These are phyloP conservation scores for Lampris megalopsis DNA, from an alignment of 2,113 vertebrate species.

Conservation along the genomic window DNA sequence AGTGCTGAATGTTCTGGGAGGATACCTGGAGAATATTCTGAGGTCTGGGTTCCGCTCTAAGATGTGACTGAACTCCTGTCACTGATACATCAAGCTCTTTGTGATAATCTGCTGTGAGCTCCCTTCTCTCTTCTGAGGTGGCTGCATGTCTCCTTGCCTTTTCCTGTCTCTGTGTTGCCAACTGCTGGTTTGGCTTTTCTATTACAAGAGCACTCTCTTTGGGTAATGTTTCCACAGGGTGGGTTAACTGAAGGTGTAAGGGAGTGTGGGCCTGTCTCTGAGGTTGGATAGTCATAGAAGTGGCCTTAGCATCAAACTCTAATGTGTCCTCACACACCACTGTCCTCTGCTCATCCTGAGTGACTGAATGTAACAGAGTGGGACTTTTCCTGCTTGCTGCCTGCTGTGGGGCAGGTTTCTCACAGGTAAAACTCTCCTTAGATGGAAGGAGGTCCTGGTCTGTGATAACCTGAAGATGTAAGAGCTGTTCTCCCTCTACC, in stretches of 20 bases:
- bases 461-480: slow-evolving; percentile 82
- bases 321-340: slow-evolving; percentile 73
- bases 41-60: slow-evolving; percentile 73
- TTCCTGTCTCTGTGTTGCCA: slow-evolving; percentile 81
- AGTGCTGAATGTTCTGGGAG: slow-evolving; percentile 76
- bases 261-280: slow-evolving; percentile 71
- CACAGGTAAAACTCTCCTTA: slow-evolving; percentile 77
- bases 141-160: slow-evolving; percentile 75
- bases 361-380: slow-evolving; percentile 74
- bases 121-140: slow-evolving; percentile 78
- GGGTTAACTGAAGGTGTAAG: slow-evolving; percentile 80
- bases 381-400: slow-evolving; percentile 75
- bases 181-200: slow-evolving; percentile 76
- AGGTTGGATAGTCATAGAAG: slow-evolving; percentile 57
- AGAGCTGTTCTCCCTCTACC: slow-evolving; percentile 74
- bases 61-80: slow-evolving; percentile 65
- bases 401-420: slow-evolving; percentile 72
- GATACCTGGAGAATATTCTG: slow-evolving; percentile 77
- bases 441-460: slow-evolving; percentile 80
- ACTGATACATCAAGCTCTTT: slow-evolving; percentile 73
- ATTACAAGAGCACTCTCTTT: slow-evolving; percentile 82
- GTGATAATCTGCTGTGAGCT: slow-evolving; percentile 78
- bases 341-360: slow-evolving; percentile 77
- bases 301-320: slow-evolving; percentile 69
- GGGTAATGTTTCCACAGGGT: slow-evolving; percentile 72